Percentiles rank a stretch among this genome's conserved stretches.
Evolutionary conservation across 37 sponge, comb jelly and placozoan genomes (phyloP).

Genomic region (Bolinopsis microptera): DNA sequence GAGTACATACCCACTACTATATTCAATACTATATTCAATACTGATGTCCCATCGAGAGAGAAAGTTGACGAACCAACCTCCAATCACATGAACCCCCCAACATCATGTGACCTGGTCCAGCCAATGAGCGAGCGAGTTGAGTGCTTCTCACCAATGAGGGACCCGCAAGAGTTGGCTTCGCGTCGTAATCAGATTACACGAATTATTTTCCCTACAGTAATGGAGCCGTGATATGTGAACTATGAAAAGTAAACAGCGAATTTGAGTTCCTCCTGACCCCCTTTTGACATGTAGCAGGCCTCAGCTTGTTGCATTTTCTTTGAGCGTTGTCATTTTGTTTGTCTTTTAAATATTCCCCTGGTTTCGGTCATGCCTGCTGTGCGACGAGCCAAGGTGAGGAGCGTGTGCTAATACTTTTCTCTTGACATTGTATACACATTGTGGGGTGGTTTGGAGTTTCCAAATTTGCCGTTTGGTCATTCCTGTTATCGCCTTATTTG

Average conservation of each 20-base stretch:
- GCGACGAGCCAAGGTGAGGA: neutral
- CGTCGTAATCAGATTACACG: neutral
- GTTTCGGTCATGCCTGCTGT: neutral
- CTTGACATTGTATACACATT: neutral
- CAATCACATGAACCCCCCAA: neutral
- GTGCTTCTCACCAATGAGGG: neutral
- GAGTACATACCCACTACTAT: neutral
- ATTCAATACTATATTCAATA: too few relatives aligned
- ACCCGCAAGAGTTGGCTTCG: neutral
- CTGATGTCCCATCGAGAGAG: too few relatives aligned
- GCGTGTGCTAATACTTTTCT: neutral
- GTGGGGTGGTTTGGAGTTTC: neutral
- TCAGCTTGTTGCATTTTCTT: neutral
- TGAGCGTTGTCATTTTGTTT: neutral
- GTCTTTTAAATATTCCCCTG: neutral
- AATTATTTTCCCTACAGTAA: neutral
- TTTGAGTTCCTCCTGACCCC: neutral
- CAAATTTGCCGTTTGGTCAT: neutral
- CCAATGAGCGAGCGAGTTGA: too few relatives aligned
- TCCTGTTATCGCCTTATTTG: neutral
- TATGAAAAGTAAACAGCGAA: conserved; percentile 27
- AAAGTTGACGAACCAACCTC: neutral
- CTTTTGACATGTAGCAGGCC: conserved; percentile 34
- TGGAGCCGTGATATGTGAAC: conserved; percentile 16
- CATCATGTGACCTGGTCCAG: too few relatives aligned